These are phyloP conservation scores for Limnephilus auricula DNA, from an alignment of 2,888 invertebrate genomes.

Conservation along the genomic window DNA sequence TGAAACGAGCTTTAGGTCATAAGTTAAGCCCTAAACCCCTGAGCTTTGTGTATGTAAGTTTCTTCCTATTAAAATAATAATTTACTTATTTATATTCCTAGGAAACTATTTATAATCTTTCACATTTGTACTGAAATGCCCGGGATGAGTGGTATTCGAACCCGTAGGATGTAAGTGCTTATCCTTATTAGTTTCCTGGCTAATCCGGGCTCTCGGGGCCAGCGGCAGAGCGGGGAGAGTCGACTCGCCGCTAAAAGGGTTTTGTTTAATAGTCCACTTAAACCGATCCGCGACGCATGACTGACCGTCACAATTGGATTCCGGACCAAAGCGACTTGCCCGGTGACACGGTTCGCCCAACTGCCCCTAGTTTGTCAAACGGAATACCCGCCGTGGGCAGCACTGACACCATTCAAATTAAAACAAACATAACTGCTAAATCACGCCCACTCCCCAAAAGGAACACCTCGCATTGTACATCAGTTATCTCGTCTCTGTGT, in stretches of 20 bases:
- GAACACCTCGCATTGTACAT: not conserved
- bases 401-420: slow-evolving; percentile 33
- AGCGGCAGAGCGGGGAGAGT: not conserved
- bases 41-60: not conserved
- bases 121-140: not conserved
- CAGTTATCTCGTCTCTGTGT: not conserved
- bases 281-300: slow-evolving; percentile 65
- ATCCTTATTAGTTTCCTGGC: slow-evolving; percentile 48
- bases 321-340: slow-evolving; percentile 40
- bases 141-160: not conserved
- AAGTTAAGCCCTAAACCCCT: not conserved
- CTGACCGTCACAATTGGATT: slow-evolving; percentile 62
- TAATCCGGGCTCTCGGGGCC: slow-evolving; percentile 50
- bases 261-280: slow-evolving; percentile 65
- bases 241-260: slow-evolving; percentile 54
- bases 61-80: not conserved
- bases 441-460: not conserved
- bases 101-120: not conserved
- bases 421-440: slow-evolving; percentile 12
- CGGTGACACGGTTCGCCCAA: slow-evolving; percentile 40
- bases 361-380: slow-evolving; percentile 47
- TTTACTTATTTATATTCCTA: not conserved
- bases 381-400: slow-evolving; percentile 27
- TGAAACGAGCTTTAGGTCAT: not conserved
- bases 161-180: slow-evolving; percentile 31